Base-by-base conservation (phyloP, 2,888 invertebrate species). In the Ophion ellenae region DNA sequence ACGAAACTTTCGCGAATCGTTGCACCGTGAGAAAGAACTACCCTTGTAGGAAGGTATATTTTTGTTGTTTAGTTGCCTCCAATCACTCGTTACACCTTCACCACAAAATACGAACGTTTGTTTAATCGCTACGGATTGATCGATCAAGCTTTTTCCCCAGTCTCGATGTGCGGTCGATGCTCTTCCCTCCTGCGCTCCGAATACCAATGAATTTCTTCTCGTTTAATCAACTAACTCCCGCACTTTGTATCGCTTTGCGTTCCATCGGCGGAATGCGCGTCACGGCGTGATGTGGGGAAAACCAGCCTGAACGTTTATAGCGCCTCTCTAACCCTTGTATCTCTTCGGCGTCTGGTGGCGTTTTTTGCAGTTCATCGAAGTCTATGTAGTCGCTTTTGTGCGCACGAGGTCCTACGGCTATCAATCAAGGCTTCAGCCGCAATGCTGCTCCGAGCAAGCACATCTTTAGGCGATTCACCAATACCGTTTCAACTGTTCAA, bases 1-100 rank as follows among this genome's bases (percentile, higher is more conserved):
- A 66, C 53, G 20, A 57, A 86, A 47, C 32, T 70, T 76, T 47
- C 66, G 32, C n/a, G 20, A n/a, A 59, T 63, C 71, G 61, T 71
- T 24, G 61, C 64, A 79, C 78, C 36, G 24, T 10, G 9, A 61
- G 36, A 57, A 73, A 17, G n/a, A 59, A 28, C n/a, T n/a, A 61
- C 6, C 40, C 17, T 53, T 74, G 32, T 11, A 73, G 40, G 66
- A 53, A 20, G 36, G 17, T 14, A 4, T 67, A 4, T 74, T 40
- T 66, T 70, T 45, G 64, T 40, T 74, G 64, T 67, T 17, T 20
- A 20, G 57, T 64, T 32, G 64, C 67, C 67, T 78, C 53, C 66
- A 67, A 74, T 67, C 86, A 81, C 70, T 84, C 61, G 66, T 61
- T 47, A 69, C 86, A 85, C 84, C n/a, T 63, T 76, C 79, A 82